Percentiles rank a stretch among this genome's conserved stretches.
phyloP scores from a whole-genome alignment of 2,113 vertebrate genomes.

The pig (Sus scrofa) region DNA sequence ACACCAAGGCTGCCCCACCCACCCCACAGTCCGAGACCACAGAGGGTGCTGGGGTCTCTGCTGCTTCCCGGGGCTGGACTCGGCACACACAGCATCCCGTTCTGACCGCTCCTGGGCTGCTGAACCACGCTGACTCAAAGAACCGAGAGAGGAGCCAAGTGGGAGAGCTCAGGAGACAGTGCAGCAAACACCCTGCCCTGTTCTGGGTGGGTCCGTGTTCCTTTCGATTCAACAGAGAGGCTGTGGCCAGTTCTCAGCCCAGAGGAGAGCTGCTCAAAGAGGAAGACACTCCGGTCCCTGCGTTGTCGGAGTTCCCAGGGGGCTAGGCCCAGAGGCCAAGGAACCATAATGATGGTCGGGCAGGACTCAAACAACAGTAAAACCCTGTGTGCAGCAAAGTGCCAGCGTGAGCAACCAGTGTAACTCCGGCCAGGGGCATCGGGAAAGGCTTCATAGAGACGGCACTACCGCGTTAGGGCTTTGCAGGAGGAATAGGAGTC shows the following conservation, averaged over 20 bases:
- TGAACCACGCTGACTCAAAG: rapidly evolving
- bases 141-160: neutral
- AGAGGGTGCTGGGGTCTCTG: neutral
- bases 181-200: rapidly evolving
- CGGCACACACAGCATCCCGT: rapidly evolving
- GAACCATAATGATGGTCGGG: rapidly evolving
- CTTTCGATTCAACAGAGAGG: neutral
- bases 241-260: neutral
- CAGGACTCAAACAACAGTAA: rapidly evolving
- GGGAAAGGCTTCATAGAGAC: neutral
- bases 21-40: rapidly evolving
- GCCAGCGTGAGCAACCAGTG: rapidly evolving
- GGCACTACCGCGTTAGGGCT: neutral
- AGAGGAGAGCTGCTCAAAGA: rapidly evolving
- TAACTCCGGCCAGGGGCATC: neutral
- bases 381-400: neutral
- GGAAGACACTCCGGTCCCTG: neutral
- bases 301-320: rapidly evolving
- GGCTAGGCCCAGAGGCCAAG: rapidly evolving
- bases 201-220: neutral
- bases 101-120: rapidly evolving
- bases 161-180: no score
- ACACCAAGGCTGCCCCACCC: neutral
- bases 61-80: neutral
- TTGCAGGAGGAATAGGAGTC: neutral